These are phyloP conservation scores for Chouioia cunea DNA, from an alignment of 2,888 invertebrate genomes.

Conservation along the genomic window DNA sequence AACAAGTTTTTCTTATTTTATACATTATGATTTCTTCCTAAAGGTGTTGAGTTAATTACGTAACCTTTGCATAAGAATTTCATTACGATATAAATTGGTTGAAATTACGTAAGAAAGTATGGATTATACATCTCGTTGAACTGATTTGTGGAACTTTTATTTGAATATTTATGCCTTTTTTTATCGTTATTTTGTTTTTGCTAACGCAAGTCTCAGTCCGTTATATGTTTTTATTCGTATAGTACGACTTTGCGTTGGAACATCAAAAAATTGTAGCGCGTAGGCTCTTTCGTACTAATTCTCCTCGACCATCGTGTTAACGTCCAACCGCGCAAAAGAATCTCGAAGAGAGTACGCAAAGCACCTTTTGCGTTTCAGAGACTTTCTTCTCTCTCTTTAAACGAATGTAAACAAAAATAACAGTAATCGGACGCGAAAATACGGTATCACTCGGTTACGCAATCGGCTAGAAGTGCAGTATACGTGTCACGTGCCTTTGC, in stretches of 20 bases:
- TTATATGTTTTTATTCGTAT: no score
- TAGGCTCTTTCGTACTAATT: no score
- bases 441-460: not conserved
- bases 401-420: not conserved
- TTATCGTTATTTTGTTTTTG: no score
- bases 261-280: not conserved
- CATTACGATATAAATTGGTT: slow-evolving; percentile 35
- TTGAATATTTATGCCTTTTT: no score
- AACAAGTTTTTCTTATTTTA: no score
- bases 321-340: not conserved
- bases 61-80: slow-evolving; percentile 32
- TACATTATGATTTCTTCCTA: not conserved
- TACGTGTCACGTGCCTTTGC: slow-evolving; percentile 52
- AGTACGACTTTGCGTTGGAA: no score
- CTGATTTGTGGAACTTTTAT: slow-evolving; percentile 20
- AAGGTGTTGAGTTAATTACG: slow-evolving; percentile 32
- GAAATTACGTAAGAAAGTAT: slow-evolving; percentile 33
- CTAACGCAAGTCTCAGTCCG: no score
- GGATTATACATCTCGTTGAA: slow-evolving; percentile 39
- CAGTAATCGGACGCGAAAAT: no score
- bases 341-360: slow-evolving; percentile 2
- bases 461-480: not conserved
- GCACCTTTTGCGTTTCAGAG: slow-evolving; percentile 12
- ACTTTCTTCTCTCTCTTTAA: slow-evolving; percentile 25
- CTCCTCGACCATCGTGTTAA: not conserved